These are phyloP conservation scores for Thermophis baileyi DNA, from an alignment of 2,113 vertebrate species.

Conservation along the genomic window DNA sequence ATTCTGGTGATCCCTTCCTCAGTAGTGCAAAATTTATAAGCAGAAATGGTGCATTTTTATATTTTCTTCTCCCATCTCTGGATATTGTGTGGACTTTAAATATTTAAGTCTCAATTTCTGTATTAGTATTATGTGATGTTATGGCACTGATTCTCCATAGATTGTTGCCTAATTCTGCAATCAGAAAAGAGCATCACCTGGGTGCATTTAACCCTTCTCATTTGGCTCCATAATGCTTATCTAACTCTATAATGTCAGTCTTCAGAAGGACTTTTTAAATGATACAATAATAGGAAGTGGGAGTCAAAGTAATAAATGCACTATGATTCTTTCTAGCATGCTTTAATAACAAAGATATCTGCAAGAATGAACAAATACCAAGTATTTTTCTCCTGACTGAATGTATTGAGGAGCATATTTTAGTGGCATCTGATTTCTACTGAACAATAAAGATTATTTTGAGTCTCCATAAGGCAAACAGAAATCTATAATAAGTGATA, in stretches of 20 bases:
- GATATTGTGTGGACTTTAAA: neutral
- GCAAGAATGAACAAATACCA: constrained; percentile 26
- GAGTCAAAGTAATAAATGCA: constrained; percentile 7
- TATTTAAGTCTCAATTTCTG: neutral
- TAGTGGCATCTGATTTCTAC: constrained; percentile 44
- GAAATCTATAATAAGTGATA: constrained; percentile 3
- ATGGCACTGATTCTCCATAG: neutral
- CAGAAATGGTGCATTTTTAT: neutral
- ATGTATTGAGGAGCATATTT: constrained; percentile 38
- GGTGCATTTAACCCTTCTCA: neutral
- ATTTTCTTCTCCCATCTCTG: neutral
- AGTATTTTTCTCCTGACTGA: constrained; percentile 33
- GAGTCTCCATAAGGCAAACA: constrained; percentile 28
- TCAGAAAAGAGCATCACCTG: neutral
- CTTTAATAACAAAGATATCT: constrained; percentile 43
- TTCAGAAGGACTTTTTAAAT: neutral
- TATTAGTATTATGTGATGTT: neutral
- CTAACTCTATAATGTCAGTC: constrained; percentile 39
- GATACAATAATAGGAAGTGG: neutral
- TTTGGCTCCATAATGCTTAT: constrained; percentile 4
- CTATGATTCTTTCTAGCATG: constrained; percentile 12
- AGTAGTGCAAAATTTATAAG: neutral
- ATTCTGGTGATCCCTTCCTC: neutral
- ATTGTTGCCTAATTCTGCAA: neutral
- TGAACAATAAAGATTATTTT: constrained; percentile 40